These are phyloP conservation scores for Diuraphis noxia DNA, from an alignment of 1,140 invertebrate species.

Conservation along the genomic window DNA sequence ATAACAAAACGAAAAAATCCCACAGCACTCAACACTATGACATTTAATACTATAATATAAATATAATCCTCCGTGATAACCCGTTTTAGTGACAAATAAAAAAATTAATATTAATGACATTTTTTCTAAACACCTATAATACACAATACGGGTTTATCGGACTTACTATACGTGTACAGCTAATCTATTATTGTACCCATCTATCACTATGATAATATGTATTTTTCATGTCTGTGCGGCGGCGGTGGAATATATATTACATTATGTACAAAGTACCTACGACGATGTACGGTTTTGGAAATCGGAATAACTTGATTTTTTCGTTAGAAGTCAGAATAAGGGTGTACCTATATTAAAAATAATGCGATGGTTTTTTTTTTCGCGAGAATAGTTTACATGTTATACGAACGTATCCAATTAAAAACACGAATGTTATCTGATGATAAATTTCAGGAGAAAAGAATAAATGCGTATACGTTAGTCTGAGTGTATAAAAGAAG, in stretches of 20 bases:
- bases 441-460: neutral
- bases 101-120: slow-evolving; percentile 5
- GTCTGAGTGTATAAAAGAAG: neutral
- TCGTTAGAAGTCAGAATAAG: no score
- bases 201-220: neutral
- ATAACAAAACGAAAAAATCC: neutral
- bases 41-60: neutral
- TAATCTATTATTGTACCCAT: neutral
- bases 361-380: no score
- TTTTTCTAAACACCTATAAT: neutral
- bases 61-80: neutral
- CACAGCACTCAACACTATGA: neutral
- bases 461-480: neutral
- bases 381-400: no score
- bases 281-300: neutral
- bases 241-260: no score
- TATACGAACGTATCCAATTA: neutral
- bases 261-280: no score
- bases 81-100: neutral
- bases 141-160: neutral
- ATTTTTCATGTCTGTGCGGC: neutral
- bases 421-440: neutral
- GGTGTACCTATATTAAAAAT: no score
- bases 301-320: neutral
- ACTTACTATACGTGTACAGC: neutral